phyloP scores from a whole-genome alignment of 1,140 invertebrate species.

The Proales similis region DNA sequence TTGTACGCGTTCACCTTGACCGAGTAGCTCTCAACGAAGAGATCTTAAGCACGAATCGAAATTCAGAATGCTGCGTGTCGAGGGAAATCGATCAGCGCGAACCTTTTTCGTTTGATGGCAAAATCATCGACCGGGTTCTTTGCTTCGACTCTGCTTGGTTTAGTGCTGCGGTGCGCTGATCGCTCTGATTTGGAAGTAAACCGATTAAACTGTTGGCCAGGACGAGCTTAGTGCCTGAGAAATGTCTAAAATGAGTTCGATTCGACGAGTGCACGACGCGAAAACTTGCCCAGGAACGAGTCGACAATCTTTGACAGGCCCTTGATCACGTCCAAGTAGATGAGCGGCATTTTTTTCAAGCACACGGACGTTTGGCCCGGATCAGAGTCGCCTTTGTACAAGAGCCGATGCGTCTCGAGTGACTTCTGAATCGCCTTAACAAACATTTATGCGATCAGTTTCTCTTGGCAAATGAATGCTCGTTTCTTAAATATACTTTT shows the following conservation, averaged over 20 bases:
- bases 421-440: constrained; percentile 47
- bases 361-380: constrained; percentile 1
- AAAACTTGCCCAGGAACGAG: constrained; percentile 5
- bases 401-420: constrained; percentile 3
- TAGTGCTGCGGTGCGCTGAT: too few species aligned
- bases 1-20: constrained; percentile 15
- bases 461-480: constrained; percentile 60
- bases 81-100: too few species aligned
- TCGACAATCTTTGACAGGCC: neutral
- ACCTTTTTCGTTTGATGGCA: too few species aligned
- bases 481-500: constrained; percentile 67
- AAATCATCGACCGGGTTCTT: too few species aligned
- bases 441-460: constrained; percentile 70
- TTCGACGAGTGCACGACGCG: too few species aligned
- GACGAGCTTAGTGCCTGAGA: too few species aligned
- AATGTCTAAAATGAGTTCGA: neutral
- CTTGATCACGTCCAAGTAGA: neutral
- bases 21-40: too few species aligned
- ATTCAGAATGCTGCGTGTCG: too few species aligned
- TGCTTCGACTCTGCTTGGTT: too few species aligned
- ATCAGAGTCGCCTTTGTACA: constrained; percentile 8
- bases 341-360: constrained; percentile 3
- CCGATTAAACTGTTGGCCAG: too few species aligned
- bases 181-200: too few species aligned
- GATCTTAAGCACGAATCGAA: too few species aligned